Base-by-base conservation (phyloP, 2,888 invertebrate species). In the Drosophila nr. medialis region DNA sequence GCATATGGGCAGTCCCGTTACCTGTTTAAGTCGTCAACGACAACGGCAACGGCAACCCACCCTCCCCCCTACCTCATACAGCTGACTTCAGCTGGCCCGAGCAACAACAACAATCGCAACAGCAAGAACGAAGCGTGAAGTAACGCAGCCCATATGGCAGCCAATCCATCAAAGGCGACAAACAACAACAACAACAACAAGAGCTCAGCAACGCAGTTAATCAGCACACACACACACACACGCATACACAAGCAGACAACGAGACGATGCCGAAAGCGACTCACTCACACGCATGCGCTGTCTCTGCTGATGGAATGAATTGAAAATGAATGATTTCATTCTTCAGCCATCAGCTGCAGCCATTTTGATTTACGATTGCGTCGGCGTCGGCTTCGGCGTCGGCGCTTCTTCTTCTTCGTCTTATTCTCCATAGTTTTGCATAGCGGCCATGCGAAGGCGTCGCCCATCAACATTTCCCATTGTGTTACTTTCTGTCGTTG, bases 311-410 rank as follows among this genome's bases (percentile, higher is more conserved):
- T 64, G 72, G 71, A 76, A 72, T 78, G 80, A 76, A 77, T 79
- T 71, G 73, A 76, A 80, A 78, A 86, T 85, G 85, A 85, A 81
- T 83, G 79, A 83, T 88, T 89, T 81, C 81, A 81, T 82, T 89
- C 87, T 82, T 80, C 84, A 85, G 77, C 90, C 87, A 91, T 91
- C 92, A 83, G 81, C 68, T 86, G 83, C 85, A 92, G 92, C 93
- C 93, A 93, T 93, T 93, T 93, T 93, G 93, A 93, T 93, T 92
- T 93, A 93, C 92, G 92, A 89, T 84, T 77, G 71, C 89, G 65
- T 73, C 70, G 82, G 66, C 58, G 67, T 61, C 38, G 64, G 24
- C 61, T 64, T 66, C 59, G 62, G 36, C 50, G 60, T 70, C 60
- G 45, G 36, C 38, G 68, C 27, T 24, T 29, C 62, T 60, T 27